These are phyloP conservation scores for Conchocele bisecta DNA, from an alignment of 2,888 invertebrate genomes.

Conservation along the genomic window DNA sequence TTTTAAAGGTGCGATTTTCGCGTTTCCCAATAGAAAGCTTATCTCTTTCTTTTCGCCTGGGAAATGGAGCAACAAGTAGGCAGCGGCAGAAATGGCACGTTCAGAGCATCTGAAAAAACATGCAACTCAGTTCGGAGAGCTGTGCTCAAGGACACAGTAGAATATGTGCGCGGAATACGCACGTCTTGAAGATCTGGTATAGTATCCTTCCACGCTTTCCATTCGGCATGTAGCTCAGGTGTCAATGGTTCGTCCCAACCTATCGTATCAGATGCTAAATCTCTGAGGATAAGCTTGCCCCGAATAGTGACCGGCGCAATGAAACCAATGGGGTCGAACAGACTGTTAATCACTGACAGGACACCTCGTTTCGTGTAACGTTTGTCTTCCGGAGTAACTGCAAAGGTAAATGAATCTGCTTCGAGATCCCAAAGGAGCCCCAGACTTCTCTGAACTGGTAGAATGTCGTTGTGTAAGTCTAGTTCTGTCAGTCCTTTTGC, in stretches of 20 bases:
- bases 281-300: constrained; percentile 29
- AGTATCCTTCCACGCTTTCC: constrained; percentile 21
- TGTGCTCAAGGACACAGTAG: no score
- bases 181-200: constrained; percentile 10
- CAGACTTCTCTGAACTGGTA: constrained; percentile 27
- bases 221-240: not conserved
- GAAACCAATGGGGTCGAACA: constrained; percentile 45
- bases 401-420: constrained; percentile 15
- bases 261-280: not conserved
- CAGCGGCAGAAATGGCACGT: no score
- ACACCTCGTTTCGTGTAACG: constrained; percentile 27
- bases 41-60: not conserved
- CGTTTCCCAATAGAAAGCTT: constrained; percentile 46
- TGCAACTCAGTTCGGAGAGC: no score
- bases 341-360: constrained; percentile 23
- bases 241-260: constrained; percentile 42
- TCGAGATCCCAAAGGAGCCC: constrained; percentile 26
- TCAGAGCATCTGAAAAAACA: no score
- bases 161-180: constrained; percentile 21
- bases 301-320: constrained; percentile 15
- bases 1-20: constrained; percentile 42
- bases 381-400: not conserved
- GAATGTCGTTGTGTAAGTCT: constrained; percentile 6
- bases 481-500: constrained; percentile 8
- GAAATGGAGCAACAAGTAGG: no score